These are phyloP conservation scores for Cephalopachus bancanus DNA, from an alignment of 2,797 vertebrate genomes.

Conservation along the genomic window DNA sequence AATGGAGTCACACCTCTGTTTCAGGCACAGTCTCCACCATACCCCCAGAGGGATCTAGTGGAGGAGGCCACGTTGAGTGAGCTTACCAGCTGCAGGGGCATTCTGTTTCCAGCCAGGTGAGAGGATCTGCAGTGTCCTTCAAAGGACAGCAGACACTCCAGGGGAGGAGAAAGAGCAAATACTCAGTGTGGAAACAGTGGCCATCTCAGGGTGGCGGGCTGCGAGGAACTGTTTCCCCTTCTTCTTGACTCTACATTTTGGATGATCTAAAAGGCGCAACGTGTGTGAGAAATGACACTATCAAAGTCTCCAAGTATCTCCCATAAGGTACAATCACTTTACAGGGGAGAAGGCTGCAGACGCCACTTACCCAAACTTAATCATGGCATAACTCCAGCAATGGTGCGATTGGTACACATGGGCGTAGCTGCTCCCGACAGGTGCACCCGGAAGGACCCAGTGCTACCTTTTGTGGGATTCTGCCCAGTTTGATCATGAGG, in stretches of 20 bases:
- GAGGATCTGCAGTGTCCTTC: neutral
- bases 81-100: neutral
- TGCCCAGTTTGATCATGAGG: neutral
- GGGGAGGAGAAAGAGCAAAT: neutral
- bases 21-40: neutral
- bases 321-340: neutral
- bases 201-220: accelerated
- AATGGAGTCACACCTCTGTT: neutral
- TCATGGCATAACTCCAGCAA: neutral
- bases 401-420: neutral
- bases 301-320: neutral
- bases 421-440: neutral
- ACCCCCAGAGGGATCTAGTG: neutral
- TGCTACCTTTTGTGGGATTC: neutral
- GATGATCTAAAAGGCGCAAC: neutral
- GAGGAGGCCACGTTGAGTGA: neutral
- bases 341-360: neutral
- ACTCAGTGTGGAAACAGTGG: neutral
- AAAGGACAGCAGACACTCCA: neutral
- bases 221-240: neutral
- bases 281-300: neutral
- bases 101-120: too few relatives aligned
- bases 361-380: too few relatives aligned
- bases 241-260: neutral
- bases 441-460: neutral